Base-by-base conservation (phyloP, 2,797 vertebrate genomes). In the Limosa lapponica region DNA sequence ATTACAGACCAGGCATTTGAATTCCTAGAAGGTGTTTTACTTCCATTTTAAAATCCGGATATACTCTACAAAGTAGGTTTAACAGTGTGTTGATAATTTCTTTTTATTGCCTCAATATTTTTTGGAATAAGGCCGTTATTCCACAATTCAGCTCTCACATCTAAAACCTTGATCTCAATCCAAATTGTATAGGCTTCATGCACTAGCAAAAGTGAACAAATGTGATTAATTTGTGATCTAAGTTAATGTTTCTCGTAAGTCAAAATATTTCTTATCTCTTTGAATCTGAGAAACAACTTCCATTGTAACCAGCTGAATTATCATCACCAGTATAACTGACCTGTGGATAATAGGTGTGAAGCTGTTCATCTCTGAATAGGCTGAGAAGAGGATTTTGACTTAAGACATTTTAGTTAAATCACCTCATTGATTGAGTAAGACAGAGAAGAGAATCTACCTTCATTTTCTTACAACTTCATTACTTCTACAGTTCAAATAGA, bases 341-440 rank as follows among this genome's bases (percentile, higher is more conserved):
- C 13, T 54, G 11, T 87, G 18, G 28, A 7, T 39, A 74, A 62
- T 11, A 66, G 30, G 3, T 52, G 16, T 61, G 59, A 87, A 89
- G 14, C 3, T 70, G 16, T 74, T 93, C 19, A 39, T 32, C 24
- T 71, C 52, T 78, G 52, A 78, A 8, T 8, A 58, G 12, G 16
- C 11, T 78, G 41, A 88, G 61, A 86, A 65, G 13, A 87, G 17
- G 8, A 80, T 89, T 89, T 85, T 87, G 32, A 61, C 64, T 59
- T 59, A 74, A 75, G 49, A 46, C 4, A 28, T 79, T 93, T 86
- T 78, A 67, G 67, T 94, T 74, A 89, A 94, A 85, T 67, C 32
- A 41, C 17, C 82, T 87, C 6, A 64, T 59, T 71, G 43, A 82
- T 19, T 55, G 1, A 51, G 6, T 58, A 81, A 59, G 37, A 57